phyloP scores from a whole-genome alignment of 2,797 vertebrate genomes.

The Artibeus jamaicensis region DNA sequence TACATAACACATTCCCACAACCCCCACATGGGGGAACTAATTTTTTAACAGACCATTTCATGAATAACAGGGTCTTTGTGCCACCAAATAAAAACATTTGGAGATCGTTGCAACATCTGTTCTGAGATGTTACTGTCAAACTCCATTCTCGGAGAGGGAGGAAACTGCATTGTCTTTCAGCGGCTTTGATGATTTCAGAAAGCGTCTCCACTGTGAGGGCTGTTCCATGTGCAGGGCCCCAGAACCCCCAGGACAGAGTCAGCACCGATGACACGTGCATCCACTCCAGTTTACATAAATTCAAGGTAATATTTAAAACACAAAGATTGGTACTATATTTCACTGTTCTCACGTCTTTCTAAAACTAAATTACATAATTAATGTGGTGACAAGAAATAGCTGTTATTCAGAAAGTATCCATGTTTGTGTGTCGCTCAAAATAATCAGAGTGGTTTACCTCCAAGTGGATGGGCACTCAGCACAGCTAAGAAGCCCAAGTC shows the following conservation, averaged over 20 bases:
- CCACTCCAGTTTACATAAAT: background rate
- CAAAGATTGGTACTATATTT: background rate
- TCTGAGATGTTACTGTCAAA: constrained; percentile 73
- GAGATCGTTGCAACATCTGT: constrained; percentile 79
- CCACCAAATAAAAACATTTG: constrained; percentile 72
- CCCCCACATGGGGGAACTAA: constrained; percentile 64
- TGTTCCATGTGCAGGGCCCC: constrained; percentile 32
- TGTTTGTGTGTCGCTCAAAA: background rate
- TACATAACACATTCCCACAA: constrained; percentile 66
- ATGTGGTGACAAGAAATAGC: background rate
- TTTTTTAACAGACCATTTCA: constrained; percentile 69
- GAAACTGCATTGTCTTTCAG: constrained; percentile 76
- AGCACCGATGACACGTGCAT: background rate
- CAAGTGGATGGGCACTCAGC: background rate
- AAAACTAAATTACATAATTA: background rate
- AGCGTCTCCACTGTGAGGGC: constrained; percentile 52
- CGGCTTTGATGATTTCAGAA: constrained; percentile 76
- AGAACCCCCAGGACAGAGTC: background rate
- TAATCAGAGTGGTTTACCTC: background rate
- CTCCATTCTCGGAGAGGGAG: constrained; percentile 63
- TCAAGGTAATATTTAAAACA: background rate
- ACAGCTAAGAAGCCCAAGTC: background rate
- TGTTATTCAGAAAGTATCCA: background rate
- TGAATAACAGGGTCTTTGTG: constrained; percentile 57
- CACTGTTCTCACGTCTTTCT: background rate